Conservation (phyloP, 2,888 invertebrate genomes). For the Caradrina clavipalpis region DNA sequence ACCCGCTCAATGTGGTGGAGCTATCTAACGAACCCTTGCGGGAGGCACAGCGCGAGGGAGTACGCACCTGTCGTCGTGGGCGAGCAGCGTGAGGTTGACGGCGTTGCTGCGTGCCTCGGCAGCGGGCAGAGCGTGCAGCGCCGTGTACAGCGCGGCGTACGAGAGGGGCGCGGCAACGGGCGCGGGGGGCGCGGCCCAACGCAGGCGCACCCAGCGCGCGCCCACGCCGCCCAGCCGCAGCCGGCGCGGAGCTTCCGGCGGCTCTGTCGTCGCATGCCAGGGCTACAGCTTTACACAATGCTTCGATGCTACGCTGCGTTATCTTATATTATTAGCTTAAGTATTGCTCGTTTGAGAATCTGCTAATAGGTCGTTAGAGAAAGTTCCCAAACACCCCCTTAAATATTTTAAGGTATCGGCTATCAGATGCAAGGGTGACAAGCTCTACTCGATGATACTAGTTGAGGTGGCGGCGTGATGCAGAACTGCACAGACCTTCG, state of each 20-base stretch:
- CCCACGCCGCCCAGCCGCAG: constrained; percentile 91
- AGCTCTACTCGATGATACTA: not conserved
- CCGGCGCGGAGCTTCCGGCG: constrained; percentile 92
- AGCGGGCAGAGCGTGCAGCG: constrained; percentile 71
- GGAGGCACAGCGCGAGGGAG: too few relatives aligned
- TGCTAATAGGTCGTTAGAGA: too few relatives aligned
- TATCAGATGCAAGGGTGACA: not conserved
- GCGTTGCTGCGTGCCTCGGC: constrained; percentile 60
- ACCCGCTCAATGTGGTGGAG: not conserved
- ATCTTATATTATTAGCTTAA: not conserved
- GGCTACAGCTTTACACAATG: not conserved
- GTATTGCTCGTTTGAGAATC: too few relatives aligned
- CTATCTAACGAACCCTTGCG: too few relatives aligned
- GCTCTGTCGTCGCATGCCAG: constrained; percentile 83
- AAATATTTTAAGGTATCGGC: not conserved
- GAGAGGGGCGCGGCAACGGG: constrained; percentile 69
- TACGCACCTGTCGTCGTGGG: constrained; percentile 59
- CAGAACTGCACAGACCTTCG: constrained; percentile 85
- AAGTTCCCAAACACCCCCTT: too few relatives aligned
- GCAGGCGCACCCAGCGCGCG: constrained; percentile 91
- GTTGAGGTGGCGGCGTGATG: not conserved
- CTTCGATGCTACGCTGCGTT: too few relatives aligned
- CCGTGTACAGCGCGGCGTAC: constrained; percentile 73
- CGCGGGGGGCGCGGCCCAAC: constrained; percentile 84
- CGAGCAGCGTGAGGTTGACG: constrained; percentile 75